A percentile compares a stretch with the other conserved stretches of the same genome.
These are phyloP conservation scores for Daktulosphaira vitifoliae DNA, from an alignment of 1,140 invertebrate genomes.

Conservation along the genomic window DNA sequence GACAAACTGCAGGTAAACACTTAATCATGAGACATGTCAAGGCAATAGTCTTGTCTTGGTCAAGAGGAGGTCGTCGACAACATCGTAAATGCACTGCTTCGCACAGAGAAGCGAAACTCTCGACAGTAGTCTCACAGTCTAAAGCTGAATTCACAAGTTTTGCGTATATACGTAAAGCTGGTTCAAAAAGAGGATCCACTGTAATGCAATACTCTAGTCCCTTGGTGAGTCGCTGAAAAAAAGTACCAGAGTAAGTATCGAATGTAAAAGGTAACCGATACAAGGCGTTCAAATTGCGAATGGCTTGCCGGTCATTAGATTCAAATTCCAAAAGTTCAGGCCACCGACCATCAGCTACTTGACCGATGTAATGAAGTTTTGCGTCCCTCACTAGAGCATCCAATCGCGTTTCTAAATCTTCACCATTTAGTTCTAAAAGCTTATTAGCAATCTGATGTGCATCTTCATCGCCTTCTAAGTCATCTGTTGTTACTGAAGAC, in stretches of 20 bases:
- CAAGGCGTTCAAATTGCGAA: not conserved
- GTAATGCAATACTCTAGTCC: not conserved
- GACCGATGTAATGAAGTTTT: not conserved
- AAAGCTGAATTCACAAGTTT: conserved; percentile 12
- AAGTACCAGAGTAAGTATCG: conserved; percentile 2
- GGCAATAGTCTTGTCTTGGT: not conserved
- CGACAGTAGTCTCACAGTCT: conserved; percentile 1
- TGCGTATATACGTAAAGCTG: not conserved
- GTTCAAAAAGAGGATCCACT: not conserved
- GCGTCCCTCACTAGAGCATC: conserved; percentile 2
- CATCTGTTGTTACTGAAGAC: not conserved
- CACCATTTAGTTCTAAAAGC: conserved; percentile 5
- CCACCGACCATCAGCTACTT: conserved; percentile 1
- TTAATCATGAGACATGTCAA: not conserved
- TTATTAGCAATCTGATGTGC: not conserved
- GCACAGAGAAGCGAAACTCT: conserved; percentile 16
- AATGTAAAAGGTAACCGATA: conserved; percentile 8
- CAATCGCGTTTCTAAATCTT: not conserved
- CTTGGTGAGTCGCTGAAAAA: not conserved
- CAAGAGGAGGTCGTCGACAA: not conserved
- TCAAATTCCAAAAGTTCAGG: not conserved
- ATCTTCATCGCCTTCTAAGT: not conserved
- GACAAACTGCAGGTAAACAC: not conserved
- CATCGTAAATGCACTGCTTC: not conserved
- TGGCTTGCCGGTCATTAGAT: not conserved